phyloP scores from a whole-genome alignment of 2,888 invertebrate species.

The Scrobipalpa costella region DNA sequence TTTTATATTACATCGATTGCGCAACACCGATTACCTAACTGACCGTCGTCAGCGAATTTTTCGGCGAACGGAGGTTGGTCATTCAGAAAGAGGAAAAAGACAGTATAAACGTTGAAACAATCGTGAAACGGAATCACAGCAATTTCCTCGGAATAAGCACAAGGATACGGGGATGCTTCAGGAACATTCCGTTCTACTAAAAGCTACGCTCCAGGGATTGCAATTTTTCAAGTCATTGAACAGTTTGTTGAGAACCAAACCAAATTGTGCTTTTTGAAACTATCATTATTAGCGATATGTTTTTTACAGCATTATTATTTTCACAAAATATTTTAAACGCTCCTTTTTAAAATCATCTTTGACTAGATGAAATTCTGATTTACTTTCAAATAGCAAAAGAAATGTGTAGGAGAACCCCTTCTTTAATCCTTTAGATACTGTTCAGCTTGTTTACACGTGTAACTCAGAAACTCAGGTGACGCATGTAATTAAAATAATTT shows the following conservation, averaged over 20 bases:
- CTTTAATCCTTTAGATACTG: too few relatives aligned
- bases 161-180: conserved; percentile 2
- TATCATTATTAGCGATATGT: background rate
- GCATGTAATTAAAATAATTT: too few relatives aligned
- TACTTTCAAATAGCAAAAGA: too few relatives aligned
- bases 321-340: too few relatives aligned
- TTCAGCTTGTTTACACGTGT: too few relatives aligned
- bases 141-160: conserved; percentile 2
- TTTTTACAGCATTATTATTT: background rate
- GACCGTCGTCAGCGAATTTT: conserved; percentile 9
- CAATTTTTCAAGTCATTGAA: conserved; percentile 5
- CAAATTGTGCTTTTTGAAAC: background rate
- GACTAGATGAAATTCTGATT: too few relatives aligned
- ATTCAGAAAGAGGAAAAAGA: conserved; percentile 15
- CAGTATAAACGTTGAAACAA: background rate
- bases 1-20: conserved; percentile 12
- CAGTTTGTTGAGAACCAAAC: background rate
- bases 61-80: conserved; percentile 12
- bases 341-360: too few relatives aligned
- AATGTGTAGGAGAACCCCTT: too few relatives aligned
- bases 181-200: background rate
- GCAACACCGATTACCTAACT: conserved; percentile 18
- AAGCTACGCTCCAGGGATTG: background rate
- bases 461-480: too few relatives aligned
- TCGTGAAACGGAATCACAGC: conserved; percentile 16